Evolutionary conservation across 2,113 vertebrate genomes (phyloP).

Genomic region (Martes martes): DNA sequence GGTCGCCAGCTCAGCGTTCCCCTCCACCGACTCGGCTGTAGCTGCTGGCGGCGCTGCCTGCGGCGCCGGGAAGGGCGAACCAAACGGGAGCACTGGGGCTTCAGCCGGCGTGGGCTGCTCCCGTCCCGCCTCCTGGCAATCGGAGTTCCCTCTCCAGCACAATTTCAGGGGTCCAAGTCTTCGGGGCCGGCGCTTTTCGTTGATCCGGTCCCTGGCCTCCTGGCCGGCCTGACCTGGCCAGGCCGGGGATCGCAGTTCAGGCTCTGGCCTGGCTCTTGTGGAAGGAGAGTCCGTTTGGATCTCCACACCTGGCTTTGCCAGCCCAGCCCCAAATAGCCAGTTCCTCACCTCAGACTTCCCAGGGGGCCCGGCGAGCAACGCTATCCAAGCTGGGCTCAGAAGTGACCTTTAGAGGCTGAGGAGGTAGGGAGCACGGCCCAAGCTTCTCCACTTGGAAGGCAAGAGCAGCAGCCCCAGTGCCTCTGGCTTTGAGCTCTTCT

Average conservation of each 20-base stretch:
- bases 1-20: background rate
- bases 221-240: background rate
- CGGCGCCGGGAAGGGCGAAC: background rate
- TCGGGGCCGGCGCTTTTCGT: constrained; percentile 26
- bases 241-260: constrained; percentile 42
- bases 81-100: background rate
- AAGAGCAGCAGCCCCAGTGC: background rate
- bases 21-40: background rate
- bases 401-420: constrained; percentile 63
- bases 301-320: constrained; percentile 52
- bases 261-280: constrained; percentile 53
- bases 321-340: constrained; percentile 53
- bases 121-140: background rate
- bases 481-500: background rate
- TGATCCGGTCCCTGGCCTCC: background rate
- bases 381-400: constrained; percentile 37
- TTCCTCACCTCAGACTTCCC: constrained; percentile 37
- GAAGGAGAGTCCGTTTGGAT: constrained; percentile 25
- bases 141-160: background rate
- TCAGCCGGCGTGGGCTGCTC: background rate
- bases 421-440: background rate
- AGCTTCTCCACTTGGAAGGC: background rate
- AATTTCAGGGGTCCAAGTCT: background rate
- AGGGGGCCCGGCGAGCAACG: background rate
- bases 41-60: background rate